Base-by-base conservation (phyloP, 92 coral and sea anemone species). In the Epizoanthus scotinus region DNA sequence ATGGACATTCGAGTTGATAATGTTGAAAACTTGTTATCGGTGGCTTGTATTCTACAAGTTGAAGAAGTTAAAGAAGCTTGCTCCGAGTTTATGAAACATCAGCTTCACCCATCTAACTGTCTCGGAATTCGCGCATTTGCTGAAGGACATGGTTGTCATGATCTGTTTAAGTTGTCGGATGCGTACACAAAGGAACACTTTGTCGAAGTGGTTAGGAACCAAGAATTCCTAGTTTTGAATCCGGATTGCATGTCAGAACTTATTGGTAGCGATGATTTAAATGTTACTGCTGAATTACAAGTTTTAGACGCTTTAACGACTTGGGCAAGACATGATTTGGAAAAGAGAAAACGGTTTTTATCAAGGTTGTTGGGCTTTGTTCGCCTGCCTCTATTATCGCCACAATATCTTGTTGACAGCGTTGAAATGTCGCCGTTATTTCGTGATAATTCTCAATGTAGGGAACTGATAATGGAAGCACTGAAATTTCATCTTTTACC, bases 71-170 rank as follows among this genome's bases (percentile, higher is more conserved):
- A 89, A 78, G 88, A 85, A 62, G 95, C 94, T 38, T 96, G 99
- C 74, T 93, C 94, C 1, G 99, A 96, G 81, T 96, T 96, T 81
- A 96, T 96, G 99, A 67, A 87, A 61, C 98, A 93, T 73, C 99
- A 96, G 70, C 95, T 96, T 53, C 99, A 96, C 54, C 94, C 98
- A 3, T 87, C 96, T 1, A 96, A 96, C 73, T 96, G 99, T 75
- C 79, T 96, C 2, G 99, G 99, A 0, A 96, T 96, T 67, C 98
- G 99, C 21, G 91, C 98, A 8, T 95, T 96, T 73, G 98, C 99
- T 9, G 98, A 96, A 31, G 98, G 96, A 14, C 99, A 93, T 52
- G 96, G 98, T n/a, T 96, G 99, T 38, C 75, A 59, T 40, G 91
- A 87, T 26, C 95, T 96, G 15, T 93, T 89, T 78, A 88, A 90